Percentiles rank a stretch among this genome's conserved stretches.
phyloP scores from a whole-genome alignment of 2,797 vertebrate genomes.

The Diplodus puntazzo region DNA sequence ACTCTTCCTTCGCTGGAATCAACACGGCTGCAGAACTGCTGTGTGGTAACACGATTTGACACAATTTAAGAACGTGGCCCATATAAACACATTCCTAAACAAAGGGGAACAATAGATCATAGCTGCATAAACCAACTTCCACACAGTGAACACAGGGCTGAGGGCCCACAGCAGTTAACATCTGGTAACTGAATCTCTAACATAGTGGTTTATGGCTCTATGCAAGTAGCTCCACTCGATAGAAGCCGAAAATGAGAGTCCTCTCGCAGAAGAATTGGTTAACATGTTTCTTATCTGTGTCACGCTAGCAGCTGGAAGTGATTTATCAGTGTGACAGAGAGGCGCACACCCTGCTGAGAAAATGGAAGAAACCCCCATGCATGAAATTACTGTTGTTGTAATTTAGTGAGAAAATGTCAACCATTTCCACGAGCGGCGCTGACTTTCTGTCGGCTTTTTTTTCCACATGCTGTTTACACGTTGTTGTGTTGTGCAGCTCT shows the following conservation, averaged over 20 bases:
- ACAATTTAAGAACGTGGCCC: not conserved
- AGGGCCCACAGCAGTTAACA: slow-evolving; percentile 3
- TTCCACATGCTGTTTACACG: slow-evolving; percentile 49
- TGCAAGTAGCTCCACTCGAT: slow-evolving; percentile 18
- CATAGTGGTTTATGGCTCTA: slow-evolving; percentile 11
- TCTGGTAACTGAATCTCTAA: not conserved
- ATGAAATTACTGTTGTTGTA: slow-evolving; percentile 72
- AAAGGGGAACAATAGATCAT: not conserved
- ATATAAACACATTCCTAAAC: not conserved
- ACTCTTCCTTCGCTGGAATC: not conserved
- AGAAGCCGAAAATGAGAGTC: slow-evolving; percentile 39
- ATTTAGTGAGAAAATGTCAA: slow-evolving; percentile 65
- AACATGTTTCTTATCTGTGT: slow-evolving; percentile 61
- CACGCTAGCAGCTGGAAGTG: slow-evolving; percentile 53
- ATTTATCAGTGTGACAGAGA: slow-evolving; percentile 60
- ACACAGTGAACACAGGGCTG: not conserved
- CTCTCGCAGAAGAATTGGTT: slow-evolving; percentile 46
- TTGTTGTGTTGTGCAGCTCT: slow-evolving; percentile 21
- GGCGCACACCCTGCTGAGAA: slow-evolving; percentile 48
- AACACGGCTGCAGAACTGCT: not conserved
- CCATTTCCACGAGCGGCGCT: slow-evolving; percentile 36
- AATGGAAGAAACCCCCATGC: slow-evolving; percentile 65
- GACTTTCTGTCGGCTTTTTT: slow-evolving; percentile 23
- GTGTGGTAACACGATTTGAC: not conserved
- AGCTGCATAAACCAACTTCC: not conserved